Evolutionary conservation across 2,113 vertebrate genomes (phyloP).

Genomic region (Scytalopus superciliaris): DNA sequence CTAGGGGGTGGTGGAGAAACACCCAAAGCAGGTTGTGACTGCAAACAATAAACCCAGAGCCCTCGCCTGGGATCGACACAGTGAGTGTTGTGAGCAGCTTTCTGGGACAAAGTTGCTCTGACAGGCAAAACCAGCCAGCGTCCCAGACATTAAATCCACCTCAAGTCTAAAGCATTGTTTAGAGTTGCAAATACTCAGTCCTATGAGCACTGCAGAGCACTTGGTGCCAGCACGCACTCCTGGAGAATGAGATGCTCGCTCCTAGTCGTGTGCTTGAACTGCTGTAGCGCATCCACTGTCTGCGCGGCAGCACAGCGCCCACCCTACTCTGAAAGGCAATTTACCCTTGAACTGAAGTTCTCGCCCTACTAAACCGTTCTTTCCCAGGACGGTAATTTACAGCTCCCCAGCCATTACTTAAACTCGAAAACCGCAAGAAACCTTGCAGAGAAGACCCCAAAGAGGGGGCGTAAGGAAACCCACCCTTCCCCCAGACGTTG

Average conservation of each 20-base stretch:
- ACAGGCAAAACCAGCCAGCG: background rate
- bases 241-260: background rate
- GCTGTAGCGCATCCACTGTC: background rate
- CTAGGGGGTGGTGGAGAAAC: background rate
- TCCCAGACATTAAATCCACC: background rate
- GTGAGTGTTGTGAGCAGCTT: background rate
- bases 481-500: background rate
- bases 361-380: background rate
- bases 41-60: constrained; percentile 58
- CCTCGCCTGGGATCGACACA: background rate
- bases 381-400: background rate
- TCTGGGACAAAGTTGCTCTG: constrained; percentile 46
- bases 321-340: background rate
- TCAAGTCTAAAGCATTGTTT: background rate
- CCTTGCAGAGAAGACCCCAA: background rate
- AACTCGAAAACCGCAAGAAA: background rate
- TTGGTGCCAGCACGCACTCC: background rate
- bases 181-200: background rate
- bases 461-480: background rate
- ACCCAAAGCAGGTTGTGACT: background rate
- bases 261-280: background rate
- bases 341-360: background rate
- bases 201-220: background rate
- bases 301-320: background rate
- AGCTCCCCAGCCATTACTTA: background rate